phyloP scores from a whole-genome alignment of 2,113 vertebrate genomes.

The Equus quagga region DNA sequence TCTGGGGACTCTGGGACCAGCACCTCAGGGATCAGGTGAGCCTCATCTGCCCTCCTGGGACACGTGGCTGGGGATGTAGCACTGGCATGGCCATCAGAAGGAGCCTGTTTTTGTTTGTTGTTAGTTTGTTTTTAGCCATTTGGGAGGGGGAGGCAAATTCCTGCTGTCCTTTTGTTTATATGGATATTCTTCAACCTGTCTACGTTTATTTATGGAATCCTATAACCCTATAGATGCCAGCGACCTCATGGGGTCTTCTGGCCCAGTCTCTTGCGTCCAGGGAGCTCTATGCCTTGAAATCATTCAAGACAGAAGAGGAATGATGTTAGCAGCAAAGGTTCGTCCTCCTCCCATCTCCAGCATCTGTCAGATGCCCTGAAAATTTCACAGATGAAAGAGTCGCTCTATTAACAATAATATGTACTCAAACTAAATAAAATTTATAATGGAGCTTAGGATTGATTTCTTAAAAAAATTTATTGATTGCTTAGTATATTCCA shows the following conservation, averaged over 20 bases:
- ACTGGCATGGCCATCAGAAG: background rate
- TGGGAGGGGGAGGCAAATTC: background rate
- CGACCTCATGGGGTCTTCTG: background rate
- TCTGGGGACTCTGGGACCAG: background rate
- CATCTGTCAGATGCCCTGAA: background rate
- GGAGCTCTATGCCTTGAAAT: background rate
- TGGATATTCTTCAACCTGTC: background rate
- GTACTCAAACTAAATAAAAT: background rate
- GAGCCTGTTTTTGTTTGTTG: background rate
- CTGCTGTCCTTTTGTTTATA: background rate
- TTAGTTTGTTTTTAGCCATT: background rate
- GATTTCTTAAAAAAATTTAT: background rate
- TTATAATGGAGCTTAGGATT: background rate
- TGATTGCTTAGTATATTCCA: background rate
- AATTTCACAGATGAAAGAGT: slow-evolving; percentile 30
- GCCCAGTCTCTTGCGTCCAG: background rate
- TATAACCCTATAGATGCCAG: background rate
- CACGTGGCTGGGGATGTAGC: background rate
- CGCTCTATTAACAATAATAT: background rate
- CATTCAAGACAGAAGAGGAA: background rate
- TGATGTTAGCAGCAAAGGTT: background rate
- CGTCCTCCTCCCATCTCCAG: background rate
- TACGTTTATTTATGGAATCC: slow-evolving; percentile 23
- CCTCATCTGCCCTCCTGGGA: background rate
- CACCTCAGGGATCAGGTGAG: background rate